Conservation (phyloP, 2,888 invertebrate genomes). For the Zhengitettix transpicula region DNA sequence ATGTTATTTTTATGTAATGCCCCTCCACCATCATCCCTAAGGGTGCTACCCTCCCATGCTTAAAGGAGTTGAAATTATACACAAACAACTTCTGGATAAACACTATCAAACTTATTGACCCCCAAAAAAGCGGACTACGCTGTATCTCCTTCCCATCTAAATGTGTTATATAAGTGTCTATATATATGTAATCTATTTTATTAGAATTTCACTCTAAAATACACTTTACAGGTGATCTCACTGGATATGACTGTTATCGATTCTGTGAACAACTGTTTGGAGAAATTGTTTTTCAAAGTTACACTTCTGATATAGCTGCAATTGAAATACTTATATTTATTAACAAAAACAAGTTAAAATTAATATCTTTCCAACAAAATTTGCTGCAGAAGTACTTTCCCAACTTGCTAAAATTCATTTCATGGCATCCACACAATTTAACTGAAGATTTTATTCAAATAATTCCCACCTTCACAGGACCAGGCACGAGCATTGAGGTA, state of each 20-base stretch:
- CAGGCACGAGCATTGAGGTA: slow-evolving; percentile 9
- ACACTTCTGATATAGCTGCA: slow-evolving; percentile 12
- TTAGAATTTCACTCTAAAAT: background rate
- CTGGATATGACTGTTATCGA: slow-evolving; percentile 6
- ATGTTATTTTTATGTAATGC: too few relatives aligned
- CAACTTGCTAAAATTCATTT: slow-evolving; percentile 11
- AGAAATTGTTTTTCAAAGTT: slow-evolving; percentile 11
- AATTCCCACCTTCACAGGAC: slow-evolving; percentile 5
- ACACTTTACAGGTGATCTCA: slow-evolving; percentile 5
- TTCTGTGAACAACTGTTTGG: slow-evolving; percentile 9
- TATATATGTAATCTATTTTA: background rate
- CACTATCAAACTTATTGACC: too few relatives aligned
- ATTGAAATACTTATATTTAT: slow-evolving; percentile 9
- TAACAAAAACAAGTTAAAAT: slow-evolving; percentile 1
- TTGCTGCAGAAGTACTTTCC: slow-evolving; percentile 10
- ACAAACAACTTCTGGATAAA: too few relatives aligned
- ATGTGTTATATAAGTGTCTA: too few relatives aligned
- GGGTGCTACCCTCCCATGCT: too few relatives aligned
- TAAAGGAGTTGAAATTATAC: too few relatives aligned
- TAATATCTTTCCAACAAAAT: slow-evolving; percentile 1
- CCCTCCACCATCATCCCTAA: too few relatives aligned
- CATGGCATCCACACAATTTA: slow-evolving; percentile 10
- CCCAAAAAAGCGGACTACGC: too few relatives aligned
- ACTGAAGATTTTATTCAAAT: slow-evolving; percentile 11
- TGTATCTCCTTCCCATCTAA: too few relatives aligned